Conservation (phyloP, 2,113 vertebrate genomes). For the Cettia cetti region DNA sequence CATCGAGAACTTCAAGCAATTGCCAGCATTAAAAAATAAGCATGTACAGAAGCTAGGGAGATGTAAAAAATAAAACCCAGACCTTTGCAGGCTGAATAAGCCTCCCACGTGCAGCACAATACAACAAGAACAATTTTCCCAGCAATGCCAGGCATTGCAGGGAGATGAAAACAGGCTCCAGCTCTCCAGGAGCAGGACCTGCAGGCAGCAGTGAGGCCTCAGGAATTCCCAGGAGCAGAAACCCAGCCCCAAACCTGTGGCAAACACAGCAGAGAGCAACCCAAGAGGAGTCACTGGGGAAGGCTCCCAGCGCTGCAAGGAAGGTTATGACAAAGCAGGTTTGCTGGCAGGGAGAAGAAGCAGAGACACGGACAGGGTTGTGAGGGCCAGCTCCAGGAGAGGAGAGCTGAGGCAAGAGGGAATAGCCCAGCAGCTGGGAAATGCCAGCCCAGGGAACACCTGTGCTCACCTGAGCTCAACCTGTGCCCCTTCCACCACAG, state of each 20-base stretch:
- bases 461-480: fast-evolving
- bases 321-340: not conserved
- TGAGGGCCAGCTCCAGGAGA: not conserved
- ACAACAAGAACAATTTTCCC: not conserved
- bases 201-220: not conserved
- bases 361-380: fast-evolving
- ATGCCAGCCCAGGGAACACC: not conserved
- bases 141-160: not conserved
- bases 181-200: not conserved
- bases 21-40: not conserved
- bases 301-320: not conserved
- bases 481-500: fast-evolving
- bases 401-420: fast-evolving
- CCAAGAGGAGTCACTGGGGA: not conserved
- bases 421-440: fast-evolving
- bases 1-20: not conserved
- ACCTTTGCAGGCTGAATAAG: not conserved
- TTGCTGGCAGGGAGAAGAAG: not conserved
- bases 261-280: not conserved
- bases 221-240: not conserved
- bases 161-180: not conserved
- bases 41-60: not conserved
- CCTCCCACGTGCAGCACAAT: not conserved
- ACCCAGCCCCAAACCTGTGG: not conserved
- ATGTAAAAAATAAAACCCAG: not conserved